Conservation (phyloP, 2,797 vertebrate genomes). For the Esox lucius region DNA sequence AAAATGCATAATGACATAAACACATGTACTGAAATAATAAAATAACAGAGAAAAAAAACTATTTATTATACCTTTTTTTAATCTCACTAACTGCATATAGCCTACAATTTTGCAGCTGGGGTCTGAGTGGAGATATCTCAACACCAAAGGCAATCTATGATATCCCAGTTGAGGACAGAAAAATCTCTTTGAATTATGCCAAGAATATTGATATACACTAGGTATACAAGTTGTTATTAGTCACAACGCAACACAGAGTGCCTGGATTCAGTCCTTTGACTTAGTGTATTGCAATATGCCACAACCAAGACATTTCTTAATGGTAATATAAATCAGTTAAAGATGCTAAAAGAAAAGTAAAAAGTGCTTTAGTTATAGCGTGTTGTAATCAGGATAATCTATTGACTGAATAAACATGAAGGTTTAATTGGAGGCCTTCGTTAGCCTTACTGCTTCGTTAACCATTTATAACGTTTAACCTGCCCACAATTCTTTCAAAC, state of each 20-base stretch:
- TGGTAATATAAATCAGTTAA: neutral
- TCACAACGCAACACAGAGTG: neutral
- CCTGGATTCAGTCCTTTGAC: neutral
- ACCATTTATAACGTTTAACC: no score
- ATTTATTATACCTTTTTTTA: neutral
- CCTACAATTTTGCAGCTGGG: neutral
- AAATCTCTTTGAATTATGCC: neutral
- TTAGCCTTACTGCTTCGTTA: no score
- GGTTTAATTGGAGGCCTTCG: no score
- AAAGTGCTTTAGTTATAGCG: no score
- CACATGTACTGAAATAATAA: neutral
- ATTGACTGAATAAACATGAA: no score
- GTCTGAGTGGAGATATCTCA: neutral
- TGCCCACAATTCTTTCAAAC: no score
- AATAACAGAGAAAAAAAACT: slow-evolving; percentile 8
- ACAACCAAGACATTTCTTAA: no score
- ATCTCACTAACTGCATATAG: neutral
- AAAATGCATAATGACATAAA: slow-evolving; percentile 8
- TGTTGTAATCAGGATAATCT: no score
- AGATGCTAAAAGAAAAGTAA: no score
- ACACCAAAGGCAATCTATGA: neutral
- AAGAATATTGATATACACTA: neutral
- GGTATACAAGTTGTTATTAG: neutral
- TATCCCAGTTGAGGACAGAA: neutral
- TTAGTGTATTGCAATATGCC: no score